phyloP scores from a whole-genome alignment of 2,113 vertebrate genomes.

The Paratilapia polleni region DNA sequence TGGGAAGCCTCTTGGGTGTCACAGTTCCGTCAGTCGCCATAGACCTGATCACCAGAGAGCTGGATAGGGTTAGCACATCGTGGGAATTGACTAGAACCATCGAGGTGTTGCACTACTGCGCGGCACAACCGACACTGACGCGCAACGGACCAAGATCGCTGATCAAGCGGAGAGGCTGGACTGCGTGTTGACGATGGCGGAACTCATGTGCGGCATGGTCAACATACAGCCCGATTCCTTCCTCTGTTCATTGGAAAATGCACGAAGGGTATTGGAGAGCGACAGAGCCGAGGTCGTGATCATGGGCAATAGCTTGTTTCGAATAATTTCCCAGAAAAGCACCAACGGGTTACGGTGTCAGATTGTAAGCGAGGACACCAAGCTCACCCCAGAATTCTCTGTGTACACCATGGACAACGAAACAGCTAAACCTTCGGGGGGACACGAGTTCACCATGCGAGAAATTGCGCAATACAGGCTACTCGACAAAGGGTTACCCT shows the following conservation, averaged over 20 bases:
- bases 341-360: no score
- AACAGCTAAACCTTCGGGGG: accelerated
- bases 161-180: background rate
- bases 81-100: slow-evolving; percentile 13
- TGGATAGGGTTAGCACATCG: background rate
- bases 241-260: background rate
- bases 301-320: background rate
- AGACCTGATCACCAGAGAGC: background rate
- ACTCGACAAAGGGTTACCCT: background rate
- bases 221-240: background rate
- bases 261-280: background rate
- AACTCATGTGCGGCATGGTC: slow-evolving; percentile 7
- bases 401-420: slow-evolving; percentile 3
- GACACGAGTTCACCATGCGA: background rate
- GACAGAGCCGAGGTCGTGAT: no score
- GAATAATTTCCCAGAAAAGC: background rate
- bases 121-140: background rate
- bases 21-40: no score
- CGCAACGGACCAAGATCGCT: accelerated
- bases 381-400: background rate
- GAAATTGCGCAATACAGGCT: accelerated
- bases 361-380: background rate
- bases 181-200: background rate
- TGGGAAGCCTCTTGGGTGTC: no score
- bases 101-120: background rate